Conservation (phyloP, 2,888 invertebrate species). For the Epinotia brunnichana region DNA sequence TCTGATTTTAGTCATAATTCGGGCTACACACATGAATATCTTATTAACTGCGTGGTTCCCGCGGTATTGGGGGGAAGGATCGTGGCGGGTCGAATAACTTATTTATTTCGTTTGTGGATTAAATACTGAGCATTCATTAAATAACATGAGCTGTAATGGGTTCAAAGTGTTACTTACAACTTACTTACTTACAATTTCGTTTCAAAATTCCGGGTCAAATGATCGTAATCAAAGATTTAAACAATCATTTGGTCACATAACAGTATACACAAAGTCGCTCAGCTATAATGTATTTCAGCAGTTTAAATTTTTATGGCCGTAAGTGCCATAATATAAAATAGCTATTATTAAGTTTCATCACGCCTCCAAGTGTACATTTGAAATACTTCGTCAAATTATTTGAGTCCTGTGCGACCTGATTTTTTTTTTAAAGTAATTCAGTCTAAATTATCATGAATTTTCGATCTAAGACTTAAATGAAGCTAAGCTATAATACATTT, state of each 20-base stretch:
- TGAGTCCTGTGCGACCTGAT: not conserved
- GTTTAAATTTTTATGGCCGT: constrained; percentile 4
- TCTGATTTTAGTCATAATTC: constrained; percentile 42
- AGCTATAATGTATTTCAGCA: not conserved
- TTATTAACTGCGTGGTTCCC: constrained; percentile 45
- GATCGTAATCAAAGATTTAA: not conserved
- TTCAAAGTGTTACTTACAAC: not conserved
- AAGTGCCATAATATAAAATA: not conserved
- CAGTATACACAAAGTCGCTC: not conserved
- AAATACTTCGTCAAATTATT: constrained; percentile 12
- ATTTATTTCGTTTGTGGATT: constrained; percentile 39
- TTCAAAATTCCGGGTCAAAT: not conserved
- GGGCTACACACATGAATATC: constrained; percentile 47
- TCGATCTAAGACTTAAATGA: constrained; percentile 1
- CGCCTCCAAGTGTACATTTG: not conserved
- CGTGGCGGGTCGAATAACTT: constrained; percentile 29
- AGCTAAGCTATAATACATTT: not conserved
- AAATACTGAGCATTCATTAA: constrained; percentile 29
- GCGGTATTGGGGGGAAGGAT: constrained; percentile 16
- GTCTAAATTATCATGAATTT: constrained; percentile 23
- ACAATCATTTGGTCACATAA: not conserved
- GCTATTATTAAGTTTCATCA: not conserved
- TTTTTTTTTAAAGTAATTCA: not conserved
- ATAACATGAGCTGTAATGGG: constrained; percentile 17
- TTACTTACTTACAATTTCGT: not conserved